phyloP scores from a whole-genome alignment of 2,888 invertebrate species.

The Therioaphis trifolii region DNA sequence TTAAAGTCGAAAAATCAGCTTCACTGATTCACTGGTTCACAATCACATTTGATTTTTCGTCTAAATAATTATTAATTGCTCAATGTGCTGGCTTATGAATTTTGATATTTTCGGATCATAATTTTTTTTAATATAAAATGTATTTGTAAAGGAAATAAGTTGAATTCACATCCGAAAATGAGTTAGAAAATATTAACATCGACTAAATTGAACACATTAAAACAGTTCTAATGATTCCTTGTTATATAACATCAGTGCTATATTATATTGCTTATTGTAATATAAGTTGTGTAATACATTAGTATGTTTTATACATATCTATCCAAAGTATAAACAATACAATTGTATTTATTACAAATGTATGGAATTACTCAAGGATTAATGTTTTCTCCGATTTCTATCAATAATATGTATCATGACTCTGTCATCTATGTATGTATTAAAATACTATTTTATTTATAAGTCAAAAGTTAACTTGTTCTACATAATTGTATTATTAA shows the following conservation, averaged over 20 bases:
- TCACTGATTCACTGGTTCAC: too few species aligned
- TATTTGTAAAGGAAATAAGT: too few species aligned
- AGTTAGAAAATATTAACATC: too few species aligned
- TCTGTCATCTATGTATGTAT: background rate
- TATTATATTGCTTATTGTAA: background rate
- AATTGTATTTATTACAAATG: background rate
- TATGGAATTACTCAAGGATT: background rate
- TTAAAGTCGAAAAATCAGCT: too few species aligned
- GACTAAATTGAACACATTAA: background rate
- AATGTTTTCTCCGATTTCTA: background rate
- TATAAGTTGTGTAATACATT: background rate
- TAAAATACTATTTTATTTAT: background rate
- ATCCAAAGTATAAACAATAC: background rate
- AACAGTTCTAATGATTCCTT: slow-evolving; percentile 25
- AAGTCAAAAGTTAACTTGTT: too few species aligned
- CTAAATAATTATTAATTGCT: too few species aligned
- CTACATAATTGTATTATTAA: too few species aligned
- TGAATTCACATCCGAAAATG: too few species aligned
- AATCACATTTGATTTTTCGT: too few species aligned
- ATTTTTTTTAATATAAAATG: too few species aligned
- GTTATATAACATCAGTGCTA: slow-evolving; percentile 10
- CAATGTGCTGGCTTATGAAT: too few species aligned
- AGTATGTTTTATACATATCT: background rate
- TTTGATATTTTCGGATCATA: too few species aligned
- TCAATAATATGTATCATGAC: background rate